These are phyloP conservation scores for Branchellion lobata DNA, from an alignment of 2,888 invertebrate species.

Conservation along the genomic window DNA sequence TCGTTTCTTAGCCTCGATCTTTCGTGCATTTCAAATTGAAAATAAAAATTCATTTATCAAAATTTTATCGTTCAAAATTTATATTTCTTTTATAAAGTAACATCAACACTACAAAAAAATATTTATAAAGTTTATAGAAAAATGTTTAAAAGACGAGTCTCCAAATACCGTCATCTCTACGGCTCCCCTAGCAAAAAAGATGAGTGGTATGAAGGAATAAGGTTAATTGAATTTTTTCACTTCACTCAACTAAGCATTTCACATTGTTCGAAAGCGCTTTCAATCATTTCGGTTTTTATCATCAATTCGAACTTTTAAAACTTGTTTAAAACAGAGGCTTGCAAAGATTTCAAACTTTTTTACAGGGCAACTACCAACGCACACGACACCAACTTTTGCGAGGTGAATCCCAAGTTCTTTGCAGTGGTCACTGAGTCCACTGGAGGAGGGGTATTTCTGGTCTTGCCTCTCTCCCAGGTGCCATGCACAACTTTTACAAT, in stretches of 20 bases:
- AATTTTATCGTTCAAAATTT: no score
- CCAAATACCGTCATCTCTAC: slow-evolving; percentile 95
- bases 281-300: not conserved
- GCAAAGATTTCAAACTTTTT: no score
- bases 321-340: no score
- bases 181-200: slow-evolving; percentile 88
- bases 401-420: slow-evolving; percentile 94
- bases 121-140: no score
- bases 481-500: slow-evolving; percentile 61
- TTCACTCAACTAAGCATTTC: not conserved
- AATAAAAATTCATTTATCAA: no score
- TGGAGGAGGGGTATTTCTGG: slow-evolving; percentile 81
- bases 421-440: slow-evolving; percentile 93
- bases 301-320: no score
- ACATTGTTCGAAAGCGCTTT: not conserved
- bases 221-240: not conserved
- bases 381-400: slow-evolving; percentile 97
- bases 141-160: slow-evolving; percentile 72
- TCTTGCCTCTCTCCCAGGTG: slow-evolving; percentile 83
- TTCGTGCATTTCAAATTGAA: no score
- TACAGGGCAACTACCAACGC: slow-evolving; percentile 83
- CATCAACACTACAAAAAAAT: no score
- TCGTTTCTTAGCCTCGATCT: no score
- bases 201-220: slow-evolving; percentile 92
- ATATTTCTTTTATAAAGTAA: not conserved